Evolutionary conservation across 2,888 invertebrate species (phyloP), one percentile per base, ranked within the genome.

Genomic region (Vesta saturnalis): DNA sequence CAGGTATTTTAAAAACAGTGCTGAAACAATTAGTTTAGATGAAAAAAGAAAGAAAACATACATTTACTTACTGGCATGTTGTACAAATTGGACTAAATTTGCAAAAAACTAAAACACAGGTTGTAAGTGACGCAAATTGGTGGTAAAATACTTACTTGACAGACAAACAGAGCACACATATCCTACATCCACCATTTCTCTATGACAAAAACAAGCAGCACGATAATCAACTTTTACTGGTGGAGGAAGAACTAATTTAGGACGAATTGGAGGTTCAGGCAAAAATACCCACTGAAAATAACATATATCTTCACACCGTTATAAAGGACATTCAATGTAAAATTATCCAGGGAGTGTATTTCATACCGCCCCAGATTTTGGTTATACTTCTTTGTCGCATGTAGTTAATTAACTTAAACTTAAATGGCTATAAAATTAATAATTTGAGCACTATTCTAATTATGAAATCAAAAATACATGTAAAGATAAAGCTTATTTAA

Each of bases 121-220:
- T n/a, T n/a, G n/a, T n/a, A n/a, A n/a, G n/a, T n/a, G n/a, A n/a
- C 30, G 10, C 30, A 30, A 5, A 30, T 30, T 4, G 4, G 30
- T 10, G 30, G 4, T 30, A 6, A 30, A 30, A n/a, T n/a, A n/a
- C 91, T 88, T 82, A 94, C 95, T 95, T 74, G 97, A 97, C 47
- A 99, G 87, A 83, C 99, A 99, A 61, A 98, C 95, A 5, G 98
- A 99, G 85, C 99, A 99, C 16, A 99, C 98, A 83, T 94, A 98
- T 71, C 98, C 99, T 76, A 98, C 92, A 80, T 97, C 97, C 68
- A 99, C 94, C 39, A 99, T 88, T 77, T 95, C 94, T 18, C 97
- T 87, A 83, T 99, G 99, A 80, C 99, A 99, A 86, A 99, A 99
- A 84, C 99, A 99, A 0, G 98, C 97, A 1, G 99, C 97, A 75